Conservation (phyloP, 2,888 invertebrate species). For the Monoplex corrugatus region DNA sequence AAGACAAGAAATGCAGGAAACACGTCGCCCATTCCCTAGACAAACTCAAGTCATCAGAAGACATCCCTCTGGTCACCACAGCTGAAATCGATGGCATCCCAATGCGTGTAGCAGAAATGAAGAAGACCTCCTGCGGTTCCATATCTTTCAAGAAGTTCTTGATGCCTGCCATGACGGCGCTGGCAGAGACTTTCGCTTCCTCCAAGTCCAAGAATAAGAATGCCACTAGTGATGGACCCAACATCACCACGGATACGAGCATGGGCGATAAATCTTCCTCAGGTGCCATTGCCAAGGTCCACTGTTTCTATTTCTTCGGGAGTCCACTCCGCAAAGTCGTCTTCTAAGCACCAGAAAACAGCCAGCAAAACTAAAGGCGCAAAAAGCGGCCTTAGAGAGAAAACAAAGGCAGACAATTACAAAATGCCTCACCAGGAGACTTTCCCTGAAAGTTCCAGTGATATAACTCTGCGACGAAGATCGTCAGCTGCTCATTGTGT, state of each 20-base stretch:
- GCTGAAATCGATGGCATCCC: constrained; percentile 15
- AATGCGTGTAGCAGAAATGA: background rate
- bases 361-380: background rate
- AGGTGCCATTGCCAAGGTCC: constrained; percentile 16
- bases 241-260: background rate
- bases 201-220: constrained; percentile 10
- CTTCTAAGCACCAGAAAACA: background rate
- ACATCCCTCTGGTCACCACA: background rate
- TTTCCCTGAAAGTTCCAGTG: constrained; percentile 10
- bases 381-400: background rate
- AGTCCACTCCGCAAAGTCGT: background rate
- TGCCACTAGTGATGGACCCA: background rate
- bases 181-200: constrained; percentile 10
- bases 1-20: background rate
- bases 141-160: constrained; percentile 41
- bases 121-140: background rate
- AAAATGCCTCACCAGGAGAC: background rate
- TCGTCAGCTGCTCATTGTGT: background rate
- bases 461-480: constrained; percentile 6
- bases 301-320: constrained; percentile 33
- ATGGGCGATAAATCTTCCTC: background rate
- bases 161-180: constrained; percentile 28
- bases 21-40: background rate
- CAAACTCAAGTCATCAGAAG: background rate
- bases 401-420: background rate